Conservation (phyloP, 1,140 invertebrate genomes). For the Zaprionus capensis region DNA sequence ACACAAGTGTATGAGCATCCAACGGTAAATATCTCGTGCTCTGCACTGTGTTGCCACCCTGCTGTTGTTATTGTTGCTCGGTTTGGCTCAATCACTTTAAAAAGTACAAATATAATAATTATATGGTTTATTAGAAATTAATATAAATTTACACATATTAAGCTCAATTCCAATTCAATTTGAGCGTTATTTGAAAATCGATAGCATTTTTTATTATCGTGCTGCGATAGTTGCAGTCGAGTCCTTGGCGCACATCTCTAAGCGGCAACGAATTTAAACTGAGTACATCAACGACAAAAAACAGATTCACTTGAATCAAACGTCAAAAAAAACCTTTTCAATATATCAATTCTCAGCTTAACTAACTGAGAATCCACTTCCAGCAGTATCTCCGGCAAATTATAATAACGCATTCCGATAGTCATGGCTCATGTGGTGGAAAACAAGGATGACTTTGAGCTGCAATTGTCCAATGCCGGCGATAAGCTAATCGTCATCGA, state of each 20-base stretch:
- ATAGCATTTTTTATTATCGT: background rate
- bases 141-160: too few species aligned
- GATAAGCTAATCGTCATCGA: slow-evolving; percentile 95
- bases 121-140: background rate
- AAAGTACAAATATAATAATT: background rate
- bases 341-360: background rate
- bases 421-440: slow-evolving; percentile 64
- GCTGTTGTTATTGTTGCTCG: background rate
- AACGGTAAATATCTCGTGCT: background rate
- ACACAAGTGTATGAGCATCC: background rate
- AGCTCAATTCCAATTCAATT: background rate
- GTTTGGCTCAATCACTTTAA: background rate
- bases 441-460: slow-evolving; percentile 85
- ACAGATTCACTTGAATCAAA: slow-evolving; percentile 3
- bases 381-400: background rate
- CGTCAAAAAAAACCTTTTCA: background rate
- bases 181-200: background rate
- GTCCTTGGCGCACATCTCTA: slow-evolving; percentile 4
- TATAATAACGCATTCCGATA: background rate
- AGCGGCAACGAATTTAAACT: background rate
- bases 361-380: background rate
- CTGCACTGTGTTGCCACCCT: background rate
- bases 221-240: background rate
- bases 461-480: slow-evolving; percentile 88
- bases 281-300: background rate